Conservation (phyloP, 1,140 invertebrate genomes). For the Neoseiulus cucumeris region DNA sequence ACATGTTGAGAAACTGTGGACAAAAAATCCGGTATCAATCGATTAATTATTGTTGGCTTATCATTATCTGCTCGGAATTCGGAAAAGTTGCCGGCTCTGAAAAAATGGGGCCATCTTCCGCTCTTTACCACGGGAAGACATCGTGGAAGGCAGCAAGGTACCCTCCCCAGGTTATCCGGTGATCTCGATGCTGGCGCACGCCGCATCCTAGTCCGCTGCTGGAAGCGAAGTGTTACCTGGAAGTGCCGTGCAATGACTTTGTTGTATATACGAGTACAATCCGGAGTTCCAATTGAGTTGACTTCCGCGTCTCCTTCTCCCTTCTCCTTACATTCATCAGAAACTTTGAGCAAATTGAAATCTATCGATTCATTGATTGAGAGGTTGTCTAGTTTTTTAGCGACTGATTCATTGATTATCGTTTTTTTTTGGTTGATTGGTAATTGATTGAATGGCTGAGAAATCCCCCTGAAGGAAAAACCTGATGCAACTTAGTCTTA, state of each 20-base stretch:
- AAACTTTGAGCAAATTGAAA: not conserved
- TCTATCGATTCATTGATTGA: not conserved
- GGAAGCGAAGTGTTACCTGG: not conserved
- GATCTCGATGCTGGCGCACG: not conserved
- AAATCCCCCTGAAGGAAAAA: too few species aligned
- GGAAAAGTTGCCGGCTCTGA: not conserved
- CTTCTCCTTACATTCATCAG: not conserved
- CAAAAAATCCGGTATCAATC: not conserved
- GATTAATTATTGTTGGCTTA: not conserved
- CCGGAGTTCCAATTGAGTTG: not conserved
- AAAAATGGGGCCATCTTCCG: too few species aligned
- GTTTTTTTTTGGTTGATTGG: too few species aligned
- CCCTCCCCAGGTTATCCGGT: not conserved
- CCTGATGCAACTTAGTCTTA: too few species aligned
- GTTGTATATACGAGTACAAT: constrained; percentile 9
- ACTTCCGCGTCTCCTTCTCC: too few species aligned
- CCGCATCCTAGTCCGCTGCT: not conserved
- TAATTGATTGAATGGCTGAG: too few species aligned
- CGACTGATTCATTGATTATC: too few species aligned
- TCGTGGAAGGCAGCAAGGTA: too few species aligned
- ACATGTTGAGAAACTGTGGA: not conserved
- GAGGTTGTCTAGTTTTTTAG: too few species aligned
- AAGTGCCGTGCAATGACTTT: constrained; percentile 5
- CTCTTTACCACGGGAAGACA: too few species aligned
- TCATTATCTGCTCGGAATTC: not conserved